A percentile compares a stretch with the other conserved stretches of the same genome.
phyloP scores from a whole-genome alignment of 1,140 invertebrate genomes.

The Dendroctonus ponderosae region DNA sequence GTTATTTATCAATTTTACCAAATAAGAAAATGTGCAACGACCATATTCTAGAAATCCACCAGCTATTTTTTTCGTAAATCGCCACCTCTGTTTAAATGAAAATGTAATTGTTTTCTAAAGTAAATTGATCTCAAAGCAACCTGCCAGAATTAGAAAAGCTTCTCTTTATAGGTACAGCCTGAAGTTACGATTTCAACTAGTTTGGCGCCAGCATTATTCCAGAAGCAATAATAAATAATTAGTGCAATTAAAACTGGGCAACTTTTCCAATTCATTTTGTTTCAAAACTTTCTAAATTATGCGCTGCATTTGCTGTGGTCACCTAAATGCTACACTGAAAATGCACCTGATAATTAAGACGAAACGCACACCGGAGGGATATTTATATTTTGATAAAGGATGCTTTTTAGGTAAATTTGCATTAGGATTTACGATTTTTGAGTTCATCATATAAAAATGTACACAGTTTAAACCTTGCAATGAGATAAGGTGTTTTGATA shows the following conservation, averaged over 20 bases:
- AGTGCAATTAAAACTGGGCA: slow-evolving; percentile 21
- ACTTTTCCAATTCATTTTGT: slow-evolving; percentile 28
- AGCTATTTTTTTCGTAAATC: no score
- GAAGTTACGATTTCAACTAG: slow-evolving; percentile 2
- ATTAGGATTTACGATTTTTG: neutral
- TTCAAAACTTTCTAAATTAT: slow-evolving; percentile 23
- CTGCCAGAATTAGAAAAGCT: no score
- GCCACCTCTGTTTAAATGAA: no score
- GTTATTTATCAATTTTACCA: no score
- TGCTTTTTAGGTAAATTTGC: neutral
- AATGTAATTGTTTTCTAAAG: no score
- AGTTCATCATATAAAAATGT: no score
- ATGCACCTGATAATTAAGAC: slow-evolving; percentile 19
- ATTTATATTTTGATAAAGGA: slow-evolving; percentile 5
- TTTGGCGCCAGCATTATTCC: slow-evolving; percentile 5
- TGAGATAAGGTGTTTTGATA: no score
- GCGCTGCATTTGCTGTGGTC: slow-evolving; percentile 16
- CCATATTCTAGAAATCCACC: no score
- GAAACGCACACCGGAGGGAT: slow-evolving; percentile 5
- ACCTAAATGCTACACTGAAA: slow-evolving; percentile 17
- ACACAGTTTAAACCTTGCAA: no score
- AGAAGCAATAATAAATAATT: slow-evolving; percentile 29
- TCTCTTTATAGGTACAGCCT: neutral
- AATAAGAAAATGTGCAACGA: no score
- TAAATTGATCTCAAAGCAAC: no score